Conservation (phyloP, 2,113 vertebrate species). For the Protomyctophum bolini region DNA sequence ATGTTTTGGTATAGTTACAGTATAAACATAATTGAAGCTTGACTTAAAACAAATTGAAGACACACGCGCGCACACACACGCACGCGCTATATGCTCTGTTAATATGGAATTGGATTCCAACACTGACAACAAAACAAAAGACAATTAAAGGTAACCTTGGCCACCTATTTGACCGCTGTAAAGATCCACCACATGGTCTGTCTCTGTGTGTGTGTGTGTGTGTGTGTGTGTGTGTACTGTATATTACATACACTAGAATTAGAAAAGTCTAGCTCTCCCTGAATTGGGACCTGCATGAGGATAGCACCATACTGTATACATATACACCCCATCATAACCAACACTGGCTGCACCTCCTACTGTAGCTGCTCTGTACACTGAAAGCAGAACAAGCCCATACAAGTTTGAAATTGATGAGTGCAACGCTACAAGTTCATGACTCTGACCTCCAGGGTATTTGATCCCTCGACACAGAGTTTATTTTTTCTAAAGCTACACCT, state of each 20-base stretch:
- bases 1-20: too few species aligned
- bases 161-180: too few species aligned
- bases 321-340: conserved; percentile 59
- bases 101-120: too few species aligned
- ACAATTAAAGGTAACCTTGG: neutral
- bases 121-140: too few species aligned
- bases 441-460: conserved; percentile 84
- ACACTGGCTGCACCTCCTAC: conserved; percentile 56
- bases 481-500: conserved; percentile 92
- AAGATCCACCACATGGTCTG: too few species aligned
- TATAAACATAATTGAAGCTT: too few species aligned
- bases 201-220: neutral
- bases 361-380: conserved; percentile 42
- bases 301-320: neutral
- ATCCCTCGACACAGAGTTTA: conserved; percentile 90
- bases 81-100: too few species aligned
- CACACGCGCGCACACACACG: too few species aligned
- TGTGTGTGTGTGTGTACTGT: neutral
- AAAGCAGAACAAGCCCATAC: conserved; percentile 78
- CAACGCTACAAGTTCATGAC: conserved; percentile 75
- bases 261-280: neutral
- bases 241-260: neutral
- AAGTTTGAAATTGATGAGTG: conserved; percentile 82
- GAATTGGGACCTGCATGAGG: neutral
- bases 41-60: too few species aligned